phyloP scores from a whole-genome alignment of 1,140 invertebrate species.

The Drosophila miranda region DNA sequence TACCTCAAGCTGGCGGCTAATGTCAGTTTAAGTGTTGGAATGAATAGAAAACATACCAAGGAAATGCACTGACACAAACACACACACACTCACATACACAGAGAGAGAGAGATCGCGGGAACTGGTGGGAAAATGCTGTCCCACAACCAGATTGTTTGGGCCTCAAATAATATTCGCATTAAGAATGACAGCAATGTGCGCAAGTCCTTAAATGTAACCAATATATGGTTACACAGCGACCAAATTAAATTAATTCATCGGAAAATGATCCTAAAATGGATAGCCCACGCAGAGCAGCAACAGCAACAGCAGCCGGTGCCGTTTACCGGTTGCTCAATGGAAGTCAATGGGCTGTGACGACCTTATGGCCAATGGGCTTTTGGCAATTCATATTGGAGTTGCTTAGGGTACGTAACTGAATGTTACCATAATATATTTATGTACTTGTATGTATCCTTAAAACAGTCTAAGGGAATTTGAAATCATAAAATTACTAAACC shows the following conservation, averaged over 20 bases:
- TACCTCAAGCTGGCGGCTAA: constrained; percentile 55
- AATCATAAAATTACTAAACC: no score
- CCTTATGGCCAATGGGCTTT: constrained; percentile 20
- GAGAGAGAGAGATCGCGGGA: constrained; percentile 5
- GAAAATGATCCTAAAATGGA: constrained; percentile 53
- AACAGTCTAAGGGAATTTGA: no score
- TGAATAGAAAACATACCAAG: constrained; percentile 53
- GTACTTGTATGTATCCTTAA: no score
- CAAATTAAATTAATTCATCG: constrained; percentile 50
- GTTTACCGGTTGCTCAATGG: constrained; percentile 14
- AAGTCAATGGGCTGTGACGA: constrained; percentile 2
- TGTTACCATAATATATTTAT: no score
- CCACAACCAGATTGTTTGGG: constrained; percentile 35
- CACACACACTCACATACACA: no score
- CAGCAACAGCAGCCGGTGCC: neutral
- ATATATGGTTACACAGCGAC: constrained; percentile 24
- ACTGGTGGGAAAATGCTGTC: constrained; percentile 48
- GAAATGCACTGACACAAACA: constrained; percentile 25
- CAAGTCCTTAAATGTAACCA: constrained; percentile 68
- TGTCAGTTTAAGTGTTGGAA: constrained; percentile 76
- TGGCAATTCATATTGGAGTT: constrained; percentile 16
- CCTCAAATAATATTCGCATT: constrained; percentile 41
- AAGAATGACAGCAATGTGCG: constrained; percentile 65
- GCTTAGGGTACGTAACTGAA: no score
- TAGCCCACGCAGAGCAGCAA: constrained; percentile 32